Conservation (phyloP, 2,113 vertebrate species). For the Capreolus pygargus region DNA sequence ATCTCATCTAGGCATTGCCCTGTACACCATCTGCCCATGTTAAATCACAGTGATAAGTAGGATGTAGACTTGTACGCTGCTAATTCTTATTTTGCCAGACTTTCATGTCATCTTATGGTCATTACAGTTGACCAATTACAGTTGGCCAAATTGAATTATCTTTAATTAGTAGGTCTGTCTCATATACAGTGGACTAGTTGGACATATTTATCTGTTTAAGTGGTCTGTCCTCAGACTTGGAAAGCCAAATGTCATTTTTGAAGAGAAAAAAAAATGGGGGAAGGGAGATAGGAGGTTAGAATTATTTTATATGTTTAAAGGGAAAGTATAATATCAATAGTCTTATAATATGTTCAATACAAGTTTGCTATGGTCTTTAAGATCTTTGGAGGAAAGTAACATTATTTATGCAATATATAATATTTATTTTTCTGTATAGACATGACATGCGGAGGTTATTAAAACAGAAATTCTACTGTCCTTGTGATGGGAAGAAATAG, state of each 20-base stretch:
- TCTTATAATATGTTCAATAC: neutral
- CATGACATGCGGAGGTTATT: neutral
- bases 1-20: conserved; percentile 34
- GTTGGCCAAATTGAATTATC: conserved; percentile 76
- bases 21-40: conserved; percentile 63
- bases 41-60: conserved; percentile 72
- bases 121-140: conserved; percentile 73
- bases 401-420: neutral
- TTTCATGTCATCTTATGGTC: conserved; percentile 62
- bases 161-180: conserved; percentile 72
- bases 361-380: neutral
- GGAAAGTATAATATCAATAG: conserved; percentile 11
- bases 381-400: conserved; percentile 10
- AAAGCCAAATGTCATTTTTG: conserved; percentile 25
- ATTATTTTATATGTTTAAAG: neutral
- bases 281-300: neutral
- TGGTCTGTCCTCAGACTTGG: neutral
- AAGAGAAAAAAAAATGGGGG: neutral
- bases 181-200: conserved; percentile 26
- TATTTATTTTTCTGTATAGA: conserved; percentile 19
- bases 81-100: conserved; percentile 74
- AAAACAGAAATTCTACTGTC: conserved; percentile 6
- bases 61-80: conserved; percentile 62
- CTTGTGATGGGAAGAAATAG: conserved; percentile 25
- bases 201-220: conserved; percentile 34